phyloP scores from a whole-genome alignment of 2,797 vertebrate species.

The Anisognathus igniventris region DNA sequence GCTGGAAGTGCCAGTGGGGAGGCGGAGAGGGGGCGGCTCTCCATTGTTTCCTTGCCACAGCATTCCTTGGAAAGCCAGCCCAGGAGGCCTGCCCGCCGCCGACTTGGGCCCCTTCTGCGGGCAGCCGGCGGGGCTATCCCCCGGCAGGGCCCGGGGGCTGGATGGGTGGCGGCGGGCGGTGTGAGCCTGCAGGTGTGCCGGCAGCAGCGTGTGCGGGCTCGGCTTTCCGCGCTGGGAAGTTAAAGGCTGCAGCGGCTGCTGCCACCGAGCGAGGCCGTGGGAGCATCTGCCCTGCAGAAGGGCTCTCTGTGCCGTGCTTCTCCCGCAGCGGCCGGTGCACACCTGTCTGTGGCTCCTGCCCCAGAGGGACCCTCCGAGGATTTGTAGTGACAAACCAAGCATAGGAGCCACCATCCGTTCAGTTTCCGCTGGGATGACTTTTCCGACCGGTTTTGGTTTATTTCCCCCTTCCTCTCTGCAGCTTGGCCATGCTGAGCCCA shows the following conservation, averaged over 20 bases:
- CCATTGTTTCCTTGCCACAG: not conserved
- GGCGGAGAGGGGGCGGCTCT: not conserved
- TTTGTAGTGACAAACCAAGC: not conserved
- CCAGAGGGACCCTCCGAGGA: not conserved
- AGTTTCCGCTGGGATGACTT: not conserved
- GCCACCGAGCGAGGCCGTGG: not conserved
- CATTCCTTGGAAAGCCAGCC: not conserved
- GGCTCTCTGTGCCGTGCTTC: not conserved
- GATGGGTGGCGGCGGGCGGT: not conserved
- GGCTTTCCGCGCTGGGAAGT: not conserved
- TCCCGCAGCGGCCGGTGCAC: not conserved
- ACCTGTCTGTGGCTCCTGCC: accelerated
- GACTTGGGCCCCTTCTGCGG: not conserved
- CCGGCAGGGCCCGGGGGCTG: not conserved
- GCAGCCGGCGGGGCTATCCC: accelerated
- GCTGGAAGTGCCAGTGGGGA: accelerated
- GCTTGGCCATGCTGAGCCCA: not conserved
- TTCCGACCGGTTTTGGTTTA: not conserved
- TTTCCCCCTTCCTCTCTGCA: not conserved
- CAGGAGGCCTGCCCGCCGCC: accelerated
- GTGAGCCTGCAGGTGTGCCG: not conserved
- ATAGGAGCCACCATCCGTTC: accelerated
- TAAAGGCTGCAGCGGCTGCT: not conserved
- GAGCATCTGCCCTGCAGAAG: not conserved
- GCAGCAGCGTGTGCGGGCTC: not conserved